Evolutionary conservation across 2,888 invertebrate genomes (phyloP), one percentile per base, ranked within the genome.

Genomic region (Tetragonisca angustula): DNA sequence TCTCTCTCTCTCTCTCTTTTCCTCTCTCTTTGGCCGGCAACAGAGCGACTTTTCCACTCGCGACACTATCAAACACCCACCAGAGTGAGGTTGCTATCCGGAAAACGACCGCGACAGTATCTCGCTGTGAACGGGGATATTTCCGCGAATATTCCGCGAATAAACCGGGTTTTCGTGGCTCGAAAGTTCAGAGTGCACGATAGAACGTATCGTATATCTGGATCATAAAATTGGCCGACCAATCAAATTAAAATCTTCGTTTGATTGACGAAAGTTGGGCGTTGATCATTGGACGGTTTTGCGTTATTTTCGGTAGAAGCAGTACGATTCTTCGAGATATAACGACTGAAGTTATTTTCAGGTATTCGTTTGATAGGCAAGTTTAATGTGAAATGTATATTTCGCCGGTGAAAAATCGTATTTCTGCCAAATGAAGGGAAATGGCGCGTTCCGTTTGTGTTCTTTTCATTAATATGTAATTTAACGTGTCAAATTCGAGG

Each of bases 51-150:
- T 43, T 56, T 6, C 24, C 56, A 70, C n/a, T 27, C 52, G 32
- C 70, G 75, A 62, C 72, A 81, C 69, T 69, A 70, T 43, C 69
- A 84, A 77, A 84, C 81, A 84, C 76, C 70, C 74, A 11, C 59
- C 27, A 36, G 77, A 83, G 17, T n/a, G 52, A 54, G 67, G 36
- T 36, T 69, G 43, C 67, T n/a, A 49, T 17, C 54, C 36, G 19
- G 54, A 52, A 52, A 17, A 77, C 56, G 27, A 61, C 17, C 21
- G 64, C 21, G 68, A 15, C 77, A n/a, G 73, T 68, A 70, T 81
- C 61, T 4, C 32, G 43, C 65, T 19, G 49, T 43, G 6, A 61
- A 68, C n/a, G 17, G 2, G 21, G 19, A 72, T 27, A 36, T 72
- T 61, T 61, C 27, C 17, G 36, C 43, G 71, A 13, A 15, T 43